Evolutionary conservation across 2,113 vertebrate genomes (phyloP), one percentile per base, ranked within the genome.

Genomic region (Polypterus senegalus): DNA sequence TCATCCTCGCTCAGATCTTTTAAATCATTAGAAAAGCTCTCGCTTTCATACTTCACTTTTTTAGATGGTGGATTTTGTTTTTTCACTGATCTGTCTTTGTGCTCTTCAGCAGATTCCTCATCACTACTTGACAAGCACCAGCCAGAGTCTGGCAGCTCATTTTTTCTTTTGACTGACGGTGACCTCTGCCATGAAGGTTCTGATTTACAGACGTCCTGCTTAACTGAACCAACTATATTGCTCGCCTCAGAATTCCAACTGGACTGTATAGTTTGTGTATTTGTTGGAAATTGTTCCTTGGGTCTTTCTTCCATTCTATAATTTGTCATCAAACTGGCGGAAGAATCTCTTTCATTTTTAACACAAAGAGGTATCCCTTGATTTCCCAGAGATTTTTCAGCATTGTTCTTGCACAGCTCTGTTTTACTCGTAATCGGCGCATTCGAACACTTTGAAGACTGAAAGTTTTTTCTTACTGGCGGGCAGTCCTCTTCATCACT

Each of bases 81-180:
- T 57, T 9, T 62, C 3, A 7, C 59, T 63, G 1, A 54, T 3
- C 63, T 57, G 43, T 55, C 55, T 1, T 47, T 27, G 1, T 6
- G 55, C 52, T 77, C 63, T 51, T 49, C 58, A 0, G 63, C 58
- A 4, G 65, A 61, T n/a, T 86, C 82, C 6, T 92, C 93, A 5
- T 96, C 92, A 1, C 93, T 98, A 54, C 94, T 96, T 0, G 96
- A 98, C 46, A 98, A 81, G 65, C 83, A 86, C 95, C 95, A 98
- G n/a, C 91, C 91, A 0, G 76, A 80, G 5, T 83, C 79, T 3
- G 90, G 92, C 9, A 76, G 72, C 46, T 78, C 81, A 4, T 66
- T 69, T 70, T 86, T 93, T 61, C 81, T 77, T 72, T 86, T 93
- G 54, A 73, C 81, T 52, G 79, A 67, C 47, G 83, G 65, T 3